A percentile compares a stretch with the other conserved stretches of the same genome.
phyloP scores from a whole-genome alignment of 2,113 vertebrate species.

The Canis aureus region DNA sequence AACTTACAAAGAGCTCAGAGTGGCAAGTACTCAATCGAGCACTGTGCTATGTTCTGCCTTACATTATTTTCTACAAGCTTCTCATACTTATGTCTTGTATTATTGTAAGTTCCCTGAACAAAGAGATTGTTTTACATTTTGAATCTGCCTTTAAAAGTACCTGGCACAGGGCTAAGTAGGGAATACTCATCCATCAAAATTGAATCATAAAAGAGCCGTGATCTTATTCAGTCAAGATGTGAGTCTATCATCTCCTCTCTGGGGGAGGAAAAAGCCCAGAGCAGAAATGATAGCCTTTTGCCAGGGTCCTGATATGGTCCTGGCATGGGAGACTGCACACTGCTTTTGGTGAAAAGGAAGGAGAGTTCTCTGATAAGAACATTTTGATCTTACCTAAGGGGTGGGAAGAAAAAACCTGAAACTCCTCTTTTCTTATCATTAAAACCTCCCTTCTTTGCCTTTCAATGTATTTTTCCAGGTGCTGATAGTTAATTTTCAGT shows the following conservation, averaged over 20 bases:
- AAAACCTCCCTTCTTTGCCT: neutral
- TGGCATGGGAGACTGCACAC: neutral
- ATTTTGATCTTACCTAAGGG: neutral
- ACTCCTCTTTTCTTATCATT: neutral
- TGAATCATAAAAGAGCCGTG: constrained; percentile 39
- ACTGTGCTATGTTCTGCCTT: neutral
- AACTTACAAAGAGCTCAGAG: neutral
- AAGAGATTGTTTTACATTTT: neutral
- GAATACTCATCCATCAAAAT: constrained; percentile 20
- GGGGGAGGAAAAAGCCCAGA: neutral
- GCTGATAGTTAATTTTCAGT: constrained; percentile 70
- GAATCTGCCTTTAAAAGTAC: neutral
- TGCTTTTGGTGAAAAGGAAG: neutral
- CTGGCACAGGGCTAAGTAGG: neutral
- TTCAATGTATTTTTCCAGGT: constrained; percentile 8
- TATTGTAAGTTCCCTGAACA: neutral
- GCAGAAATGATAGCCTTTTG: neutral
- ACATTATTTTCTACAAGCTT: constrained; percentile 9
- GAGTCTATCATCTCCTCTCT: constrained; percentile 24
- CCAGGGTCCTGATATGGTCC: neutral
- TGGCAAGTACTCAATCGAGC: neutral
- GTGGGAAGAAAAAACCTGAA: constrained; percentile 28
- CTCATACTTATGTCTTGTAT: neutral
- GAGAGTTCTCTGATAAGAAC: constrained; percentile 4
- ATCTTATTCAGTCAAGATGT: constrained; percentile 28